phyloP scores from a whole-genome alignment of 2,888 invertebrate genomes.

The Cerastoderma edule region DNA sequence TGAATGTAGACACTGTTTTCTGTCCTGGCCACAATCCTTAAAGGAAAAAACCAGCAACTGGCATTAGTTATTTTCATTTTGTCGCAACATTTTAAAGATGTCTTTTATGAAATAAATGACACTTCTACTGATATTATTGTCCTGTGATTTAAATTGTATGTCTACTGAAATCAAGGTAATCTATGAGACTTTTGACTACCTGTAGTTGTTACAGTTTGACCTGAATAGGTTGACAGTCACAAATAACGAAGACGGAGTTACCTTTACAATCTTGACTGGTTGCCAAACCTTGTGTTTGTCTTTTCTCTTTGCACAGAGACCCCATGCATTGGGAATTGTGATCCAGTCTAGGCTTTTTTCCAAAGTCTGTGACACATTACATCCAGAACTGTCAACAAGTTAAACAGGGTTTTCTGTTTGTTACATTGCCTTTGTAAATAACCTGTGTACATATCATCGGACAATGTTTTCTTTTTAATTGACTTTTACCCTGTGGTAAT shows the following conservation, averaged over 20 bases:
- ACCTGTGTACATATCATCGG: constrained; percentile 8
- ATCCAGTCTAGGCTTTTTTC: constrained; percentile 4
- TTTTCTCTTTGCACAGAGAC: constrained; percentile 15
- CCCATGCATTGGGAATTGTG: constrained; percentile 20
- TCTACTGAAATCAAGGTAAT: no score
- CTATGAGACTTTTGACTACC: no score
- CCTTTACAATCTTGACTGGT: constrained; percentile 14
- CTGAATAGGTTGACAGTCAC: constrained; percentile 22
- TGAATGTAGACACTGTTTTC: no score
- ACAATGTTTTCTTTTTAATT: constrained; percentile 19
- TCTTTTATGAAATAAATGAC: no score
- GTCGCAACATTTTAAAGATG: no score
- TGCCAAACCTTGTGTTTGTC: constrained; percentile 11
- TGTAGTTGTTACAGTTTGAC: constrained; percentile 17
- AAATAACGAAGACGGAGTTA: constrained; percentile 10
- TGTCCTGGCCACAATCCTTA: no score
- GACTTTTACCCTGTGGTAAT: constrained; percentile 17
- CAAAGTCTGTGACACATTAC: constrained; percentile 17
- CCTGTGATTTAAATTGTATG: no score
- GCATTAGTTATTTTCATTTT: no score
- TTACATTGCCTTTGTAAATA: constrained; percentile 10
- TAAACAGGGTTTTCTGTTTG: constrained; percentile 18
- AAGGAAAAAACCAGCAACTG: no score
- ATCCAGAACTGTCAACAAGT: constrained; percentile 23
- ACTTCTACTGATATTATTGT: no score